A percentile compares a stretch with the other conserved stretches of the same genome.
Conservation (phyloP, 23 tunicate species). For the Ciona savignyi region DNA sequence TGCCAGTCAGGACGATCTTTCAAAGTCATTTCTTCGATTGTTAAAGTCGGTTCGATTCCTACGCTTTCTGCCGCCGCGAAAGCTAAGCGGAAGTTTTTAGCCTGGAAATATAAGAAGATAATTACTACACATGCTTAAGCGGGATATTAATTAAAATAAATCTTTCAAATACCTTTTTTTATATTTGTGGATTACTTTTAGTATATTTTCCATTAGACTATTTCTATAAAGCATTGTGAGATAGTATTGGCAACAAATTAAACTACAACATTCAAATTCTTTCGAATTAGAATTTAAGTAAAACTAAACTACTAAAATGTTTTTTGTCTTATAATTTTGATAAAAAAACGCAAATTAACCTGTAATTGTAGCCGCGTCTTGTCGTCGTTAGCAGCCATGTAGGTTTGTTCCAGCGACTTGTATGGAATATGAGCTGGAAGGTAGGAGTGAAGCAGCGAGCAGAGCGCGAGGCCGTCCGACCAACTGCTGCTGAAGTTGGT, state of each 20-base stretch:
- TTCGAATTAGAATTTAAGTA: neutral
- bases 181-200: too few relatives aligned
- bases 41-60: constrained; percentile 81
- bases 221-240: too few relatives aligned
- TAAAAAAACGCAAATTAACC: constrained; percentile 9
- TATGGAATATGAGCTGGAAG: constrained; percentile 97
- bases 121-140: neutral
- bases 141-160: too few relatives aligned
- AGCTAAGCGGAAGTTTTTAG: constrained; percentile 86
- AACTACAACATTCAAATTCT: neutral
- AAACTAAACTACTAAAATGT: neutral
- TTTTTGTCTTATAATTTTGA: neutral
- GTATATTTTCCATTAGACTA: too few relatives aligned
- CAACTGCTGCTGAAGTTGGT: constrained; percentile 99
- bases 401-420: constrained; percentile 52
- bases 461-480: constrained; percentile 95
- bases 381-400: constrained; percentile 40
- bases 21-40: constrained; percentile 61
- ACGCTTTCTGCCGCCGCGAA: constrained; percentile 97
- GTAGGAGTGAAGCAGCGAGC: constrained; percentile 90
- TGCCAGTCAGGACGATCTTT: constrained; percentile 99
- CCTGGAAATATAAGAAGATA: constrained; percentile 23
- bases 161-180: too few relatives aligned
- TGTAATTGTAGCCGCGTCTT: constrained; percentile 36
- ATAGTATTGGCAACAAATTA: neutral